Conservation (phyloP, 1,140 invertebrate species). For the Cardiocondyla obscurior region DNA sequence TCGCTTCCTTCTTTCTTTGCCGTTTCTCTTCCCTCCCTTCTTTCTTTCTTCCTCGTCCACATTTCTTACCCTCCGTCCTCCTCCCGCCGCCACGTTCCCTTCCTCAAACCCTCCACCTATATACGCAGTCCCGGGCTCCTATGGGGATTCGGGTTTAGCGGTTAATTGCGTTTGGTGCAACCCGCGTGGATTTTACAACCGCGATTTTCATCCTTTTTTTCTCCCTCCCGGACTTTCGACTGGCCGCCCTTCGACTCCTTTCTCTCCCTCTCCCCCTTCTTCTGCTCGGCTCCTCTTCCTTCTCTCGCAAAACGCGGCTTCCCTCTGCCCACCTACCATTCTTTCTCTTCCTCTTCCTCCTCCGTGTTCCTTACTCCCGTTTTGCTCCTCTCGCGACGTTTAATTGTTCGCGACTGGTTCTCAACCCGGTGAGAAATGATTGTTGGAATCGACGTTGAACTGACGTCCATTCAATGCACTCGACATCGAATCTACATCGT, state of each 20-base stretch:
- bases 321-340: slow-evolving; percentile 1
- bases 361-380: slow-evolving; percentile 55
- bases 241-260: slow-evolving; percentile 63
- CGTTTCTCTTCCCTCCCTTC: slow-evolving; percentile 63
- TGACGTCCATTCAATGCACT: no score
- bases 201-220: slow-evolving; percentile 81
- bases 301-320: background rate
- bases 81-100: slow-evolving; percentile 48
- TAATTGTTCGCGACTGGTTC: slow-evolving; percentile 77
- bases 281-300: slow-evolving; percentile 46
- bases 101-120: slow-evolving; percentile 55
- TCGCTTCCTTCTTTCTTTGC: slow-evolving; percentile 63
- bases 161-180: slow-evolving; percentile 83
- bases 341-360: slow-evolving; percentile 36
- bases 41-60: slow-evolving; percentile 46
- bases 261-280: slow-evolving; percentile 50
- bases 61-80: slow-evolving; percentile 52
- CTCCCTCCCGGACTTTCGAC: slow-evolving; percentile 64
- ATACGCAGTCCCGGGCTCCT: slow-evolving; percentile 73
- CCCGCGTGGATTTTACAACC: slow-evolving; percentile 81
- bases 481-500: no score
- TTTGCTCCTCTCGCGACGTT: slow-evolving; percentile 72
- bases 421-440: slow-evolving; percentile 63
- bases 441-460: no score
- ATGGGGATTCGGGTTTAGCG: slow-evolving; percentile 80